Evolutionary conservation across 2,797 vertebrate genomes (phyloP).

Genomic region (Bradypodion ventrale): DNA sequence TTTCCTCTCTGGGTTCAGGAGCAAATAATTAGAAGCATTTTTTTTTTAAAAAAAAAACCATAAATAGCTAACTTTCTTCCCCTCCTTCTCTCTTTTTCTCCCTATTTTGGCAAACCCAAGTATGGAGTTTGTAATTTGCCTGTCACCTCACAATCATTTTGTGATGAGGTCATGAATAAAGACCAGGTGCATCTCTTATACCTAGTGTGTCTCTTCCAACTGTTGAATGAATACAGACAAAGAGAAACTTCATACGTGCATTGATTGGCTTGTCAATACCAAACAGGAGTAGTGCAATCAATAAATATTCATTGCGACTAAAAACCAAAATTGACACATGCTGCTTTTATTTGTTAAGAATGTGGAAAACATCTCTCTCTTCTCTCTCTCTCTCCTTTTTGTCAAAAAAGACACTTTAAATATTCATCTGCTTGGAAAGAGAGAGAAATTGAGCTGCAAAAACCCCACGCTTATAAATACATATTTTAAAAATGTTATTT

Average conservation of each 20-base stretch:
- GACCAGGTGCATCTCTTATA: not conserved
- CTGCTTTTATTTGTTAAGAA: slow-evolving; percentile 59
- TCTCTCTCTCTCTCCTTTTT: not conserved
- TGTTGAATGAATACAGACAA: not conserved
- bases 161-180: slow-evolving; percentile 32
- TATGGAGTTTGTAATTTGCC: slow-evolving; percentile 4
- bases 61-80: not conserved
- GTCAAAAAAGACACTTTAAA: slow-evolving; percentile 49
- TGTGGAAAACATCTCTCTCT: slow-evolving; percentile 42
- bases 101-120: not conserved
- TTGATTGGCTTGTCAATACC: slow-evolving; percentile 23
- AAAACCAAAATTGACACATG: slow-evolving; percentile 52
- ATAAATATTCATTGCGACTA: slow-evolving; percentile 52
- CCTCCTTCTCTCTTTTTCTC: not conserved
- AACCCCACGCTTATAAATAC: slow-evolving; percentile 51
- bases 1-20: not conserved
- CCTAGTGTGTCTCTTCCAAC: not conserved
- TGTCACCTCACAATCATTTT: slow-evolving; percentile 5
- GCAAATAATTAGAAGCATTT: not conserved
- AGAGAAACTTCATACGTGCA: not conserved
- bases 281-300: slow-evolving; percentile 39
- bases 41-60: not conserved
- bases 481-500: slow-evolving; percentile 54
- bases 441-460: slow-evolving; percentile 44
- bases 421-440: slow-evolving; percentile 25